phyloP scores from a whole-genome alignment of 1,140 invertebrate species.

The Laupala kohalensis region DNA sequence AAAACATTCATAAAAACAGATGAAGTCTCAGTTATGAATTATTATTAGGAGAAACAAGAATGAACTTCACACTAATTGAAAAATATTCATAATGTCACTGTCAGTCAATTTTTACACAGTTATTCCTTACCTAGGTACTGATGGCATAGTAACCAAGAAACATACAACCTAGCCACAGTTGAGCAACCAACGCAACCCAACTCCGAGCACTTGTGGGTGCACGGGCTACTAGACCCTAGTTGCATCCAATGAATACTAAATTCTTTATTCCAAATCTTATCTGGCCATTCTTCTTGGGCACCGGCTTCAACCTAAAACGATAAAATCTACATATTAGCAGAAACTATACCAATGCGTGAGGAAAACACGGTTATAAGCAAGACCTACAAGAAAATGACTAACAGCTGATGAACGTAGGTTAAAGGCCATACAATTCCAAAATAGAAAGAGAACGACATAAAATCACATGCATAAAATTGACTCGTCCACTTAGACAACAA shows the following conservation, averaged over 20 bases:
- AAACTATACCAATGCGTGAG: neutral
- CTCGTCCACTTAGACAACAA: neutral
- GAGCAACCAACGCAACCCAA: slow-evolving; percentile 7
- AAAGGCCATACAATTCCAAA: neutral
- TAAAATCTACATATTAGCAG: neutral
- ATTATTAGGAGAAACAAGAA: neutral
- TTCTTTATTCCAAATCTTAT: slow-evolving; percentile 7
- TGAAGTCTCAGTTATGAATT: too few species aligned
- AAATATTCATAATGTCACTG: neutral
- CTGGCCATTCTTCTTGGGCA: slow-evolving; percentile 2
- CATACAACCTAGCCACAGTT: slow-evolving; percentile 2
- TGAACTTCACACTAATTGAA: neutral
- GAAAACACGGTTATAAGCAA: neutral
- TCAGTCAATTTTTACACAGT: neutral
- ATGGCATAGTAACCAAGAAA: slow-evolving; percentile 13
- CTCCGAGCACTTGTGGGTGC: neutral
- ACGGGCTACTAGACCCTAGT: slow-evolving; percentile 1
- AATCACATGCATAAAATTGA: neutral
- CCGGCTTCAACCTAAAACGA: neutral
- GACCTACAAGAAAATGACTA: neutral
- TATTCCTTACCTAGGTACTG: slow-evolving; percentile 15
- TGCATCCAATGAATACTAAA: slow-evolving; percentile 4
- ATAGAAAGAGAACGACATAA: neutral
- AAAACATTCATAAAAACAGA: too few species aligned
- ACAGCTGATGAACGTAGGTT: neutral